These are phyloP conservation scores for Ochropleura plecta DNA, from an alignment of 2,888 invertebrate species.

Conservation along the genomic window DNA sequence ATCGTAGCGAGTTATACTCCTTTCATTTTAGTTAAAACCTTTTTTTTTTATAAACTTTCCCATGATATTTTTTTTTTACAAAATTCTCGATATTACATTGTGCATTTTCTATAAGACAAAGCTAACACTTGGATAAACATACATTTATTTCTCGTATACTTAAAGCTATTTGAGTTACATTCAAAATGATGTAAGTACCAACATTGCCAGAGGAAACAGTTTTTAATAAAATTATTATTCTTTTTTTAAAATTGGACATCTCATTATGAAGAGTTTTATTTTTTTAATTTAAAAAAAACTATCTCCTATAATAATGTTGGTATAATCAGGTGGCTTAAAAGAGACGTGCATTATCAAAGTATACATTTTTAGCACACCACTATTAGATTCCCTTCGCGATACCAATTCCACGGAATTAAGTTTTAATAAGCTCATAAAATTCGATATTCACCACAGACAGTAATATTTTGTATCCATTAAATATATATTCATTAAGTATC, in stretches of 20 bases:
- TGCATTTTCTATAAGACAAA: conserved; percentile 63
- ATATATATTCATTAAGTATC: conserved; percentile 78
- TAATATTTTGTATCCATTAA: conserved; percentile 82
- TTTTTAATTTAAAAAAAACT: conserved; percentile 8
- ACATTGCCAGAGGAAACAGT: conserved; percentile 43
- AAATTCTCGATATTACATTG: conserved; percentile 38
- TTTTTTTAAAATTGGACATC: conserved; percentile 57
- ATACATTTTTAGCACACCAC: conserved; percentile 75
- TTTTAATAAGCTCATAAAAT: conserved; percentile 90
- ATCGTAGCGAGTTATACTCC: conserved; percentile 42
- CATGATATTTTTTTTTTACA: conserved; percentile 54
- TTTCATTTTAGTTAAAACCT: conserved; percentile 28
- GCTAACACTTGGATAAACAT: conserved; percentile 61
- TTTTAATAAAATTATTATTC: conserved; percentile 21
- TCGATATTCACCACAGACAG: conserved; percentile 90
- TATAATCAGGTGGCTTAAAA: conserved; percentile 41
- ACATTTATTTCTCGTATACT: conserved; percentile 54
- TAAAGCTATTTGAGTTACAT: conserved; percentile 66
- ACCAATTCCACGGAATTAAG: conserved; percentile 84
- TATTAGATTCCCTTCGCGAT: conserved; percentile 72
- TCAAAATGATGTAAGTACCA: conserved; percentile 61
- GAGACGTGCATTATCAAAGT: conserved; percentile 82
- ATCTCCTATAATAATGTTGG: conserved; percentile 44
- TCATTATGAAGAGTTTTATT: conserved; percentile 32
- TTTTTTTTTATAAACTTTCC: conserved; percentile 36